phyloP scores from a whole-genome alignment of 2,888 invertebrate species.

The Smittia sp. region DNA sequence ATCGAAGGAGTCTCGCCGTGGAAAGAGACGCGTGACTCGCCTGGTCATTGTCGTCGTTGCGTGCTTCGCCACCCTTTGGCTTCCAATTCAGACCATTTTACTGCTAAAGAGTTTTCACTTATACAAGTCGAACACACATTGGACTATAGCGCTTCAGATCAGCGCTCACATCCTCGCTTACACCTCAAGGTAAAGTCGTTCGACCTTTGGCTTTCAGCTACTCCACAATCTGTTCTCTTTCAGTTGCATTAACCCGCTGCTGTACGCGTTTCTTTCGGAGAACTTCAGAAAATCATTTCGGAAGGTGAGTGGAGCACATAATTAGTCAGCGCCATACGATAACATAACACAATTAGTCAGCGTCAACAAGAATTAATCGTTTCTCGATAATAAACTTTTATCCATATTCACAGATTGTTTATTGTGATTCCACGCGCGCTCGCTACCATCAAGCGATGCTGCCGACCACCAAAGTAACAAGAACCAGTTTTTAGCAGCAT shows the following conservation, averaged over 20 bases:
- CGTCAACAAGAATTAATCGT: background rate
- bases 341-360: background rate
- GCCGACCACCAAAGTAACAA: background rate
- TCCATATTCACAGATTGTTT: conserved; percentile 27
- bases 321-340: background rate
- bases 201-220: background rate
- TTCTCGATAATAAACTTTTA: background rate
- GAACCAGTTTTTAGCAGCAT: conserved; percentile 14
- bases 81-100: conserved; percentile 27
- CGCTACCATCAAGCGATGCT: background rate
- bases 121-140: conserved; percentile 56
- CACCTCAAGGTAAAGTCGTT: background rate
- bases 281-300: conserved; percentile 89
- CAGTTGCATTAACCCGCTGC: conserved; percentile 89
- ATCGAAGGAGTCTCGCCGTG: conserved; percentile 62
- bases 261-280: conserved; percentile 91
- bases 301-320: conserved; percentile 52
- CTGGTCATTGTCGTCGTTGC: conserved; percentile 88
- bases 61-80: conserved; percentile 62
- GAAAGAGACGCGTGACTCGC: conserved; percentile 83
- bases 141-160: conserved; percentile 67
- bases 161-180: conserved; percentile 67
- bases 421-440: conserved; percentile 19
- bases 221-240: conserved; percentile 80
- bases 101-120: conserved; percentile 61